Base-by-base conservation (phyloP, 2,888 invertebrate genomes). In the Dynastes grantii region DNA sequence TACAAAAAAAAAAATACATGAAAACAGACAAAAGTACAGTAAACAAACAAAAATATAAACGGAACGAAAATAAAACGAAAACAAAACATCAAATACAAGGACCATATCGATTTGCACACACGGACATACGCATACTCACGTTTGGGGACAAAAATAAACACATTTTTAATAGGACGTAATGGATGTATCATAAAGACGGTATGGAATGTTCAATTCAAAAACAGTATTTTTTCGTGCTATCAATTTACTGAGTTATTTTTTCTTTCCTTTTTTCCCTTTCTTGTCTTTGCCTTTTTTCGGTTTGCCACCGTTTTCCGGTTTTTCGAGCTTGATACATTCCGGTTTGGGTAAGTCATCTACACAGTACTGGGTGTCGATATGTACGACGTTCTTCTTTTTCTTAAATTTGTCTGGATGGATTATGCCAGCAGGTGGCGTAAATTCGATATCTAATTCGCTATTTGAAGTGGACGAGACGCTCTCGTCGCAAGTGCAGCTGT, bases 371-470 rank as follows among this genome's bases (percentile, higher is more conserved):
- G 93, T 92, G 77, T 92, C 92, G 0, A 90, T 90, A 81, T 93
- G 92, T 11, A 85, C 84, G 1, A 92, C 88, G 81, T 91, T 91
- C 61, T 84, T 85, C 70, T 85, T 86, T 78, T 85, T 86, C 77
- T 85, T 85, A 53, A 80, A 55, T 89, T 91, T 89, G 78, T 92
- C 90, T 1, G 93, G 90, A 82, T 92, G 92, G 73, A 94, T 92
- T 55, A 94, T 90, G 0, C 93, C 94, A 61, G 93, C 93, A 0
- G 94, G 94, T 0, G 94, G 93, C 0, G 94, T 94, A 76, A 94
- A 94, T 79, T 93, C 94, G 58, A 94, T 93, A 83, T 94, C 93
- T 87, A 93, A 91, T 78, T 94, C 93, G 1, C 92, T 92, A 80
- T 93, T 93, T 76, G 91, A 91, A 0, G 91, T 91, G 1, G 90